Conservation (phyloP, 2,797 vertebrate species). For the Oreonectes daqikongensis region DNA sequence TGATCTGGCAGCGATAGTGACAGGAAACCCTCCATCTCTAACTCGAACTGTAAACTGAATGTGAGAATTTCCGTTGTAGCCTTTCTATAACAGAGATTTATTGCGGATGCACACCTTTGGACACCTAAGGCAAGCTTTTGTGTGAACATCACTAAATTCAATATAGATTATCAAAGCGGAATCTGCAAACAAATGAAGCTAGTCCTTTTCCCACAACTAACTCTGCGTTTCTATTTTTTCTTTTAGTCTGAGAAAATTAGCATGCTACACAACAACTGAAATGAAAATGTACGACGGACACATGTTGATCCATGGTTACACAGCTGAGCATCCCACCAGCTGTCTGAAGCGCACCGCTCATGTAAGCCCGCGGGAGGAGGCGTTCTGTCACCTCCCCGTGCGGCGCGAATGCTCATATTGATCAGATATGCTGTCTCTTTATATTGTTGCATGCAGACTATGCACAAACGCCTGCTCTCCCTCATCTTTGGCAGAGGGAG, state of each 20-base stretch:
- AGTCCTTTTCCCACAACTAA: not conserved
- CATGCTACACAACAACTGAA: not conserved
- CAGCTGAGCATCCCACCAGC: conserved; percentile 56
- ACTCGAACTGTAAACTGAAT: conserved; percentile 48
- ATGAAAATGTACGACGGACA: conserved; percentile 21
- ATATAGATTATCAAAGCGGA: not conserved
- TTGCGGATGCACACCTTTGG: not conserved
- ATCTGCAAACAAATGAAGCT: not conserved
- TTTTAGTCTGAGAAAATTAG: not conserved
- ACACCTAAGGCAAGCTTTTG: not conserved
- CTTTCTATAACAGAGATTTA: not conserved
- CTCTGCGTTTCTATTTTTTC: not conserved
- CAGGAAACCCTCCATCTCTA: conserved; percentile 65
- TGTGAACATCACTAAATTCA: not conserved
- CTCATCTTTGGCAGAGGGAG: conserved; percentile 57
- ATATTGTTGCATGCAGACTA: conserved; percentile 63
- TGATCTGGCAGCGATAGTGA: conserved; percentile 78
- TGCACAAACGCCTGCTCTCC: conserved; percentile 37
- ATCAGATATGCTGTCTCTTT: conserved; percentile 53
- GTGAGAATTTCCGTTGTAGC: conserved; percentile 21
- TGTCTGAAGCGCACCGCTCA: conserved; percentile 37
- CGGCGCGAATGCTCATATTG: conserved; percentile 40
- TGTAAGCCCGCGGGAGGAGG: conserved; percentile 39
- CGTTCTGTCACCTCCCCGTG: conserved; percentile 50
- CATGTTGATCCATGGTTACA: conserved; percentile 54